These are phyloP conservation scores for Rhinophrynus dorsalis DNA, from an alignment of 2,797 vertebrate genomes.

Conservation along the genomic window DNA sequence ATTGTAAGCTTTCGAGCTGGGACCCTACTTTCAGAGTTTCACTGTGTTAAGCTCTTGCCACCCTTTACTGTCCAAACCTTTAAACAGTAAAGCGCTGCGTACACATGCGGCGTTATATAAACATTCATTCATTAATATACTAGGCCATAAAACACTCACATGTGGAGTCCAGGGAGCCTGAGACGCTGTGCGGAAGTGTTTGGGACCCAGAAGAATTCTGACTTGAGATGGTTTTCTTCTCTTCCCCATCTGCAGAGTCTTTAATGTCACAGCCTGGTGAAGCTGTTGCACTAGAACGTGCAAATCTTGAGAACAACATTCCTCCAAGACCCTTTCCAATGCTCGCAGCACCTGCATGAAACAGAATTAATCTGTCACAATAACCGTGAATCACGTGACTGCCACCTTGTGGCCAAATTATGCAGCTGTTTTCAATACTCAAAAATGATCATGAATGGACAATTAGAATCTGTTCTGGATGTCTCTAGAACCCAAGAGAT, in stretches of 20 bases:
- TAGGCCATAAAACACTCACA: conserved; percentile 66
- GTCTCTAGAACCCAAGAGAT: too few species aligned
- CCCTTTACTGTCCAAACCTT: too few species aligned
- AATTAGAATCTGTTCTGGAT: too few species aligned
- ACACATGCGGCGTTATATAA: too few species aligned
- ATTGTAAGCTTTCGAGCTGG: too few species aligned
- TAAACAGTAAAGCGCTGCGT: too few species aligned
- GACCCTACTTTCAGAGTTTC: too few species aligned
- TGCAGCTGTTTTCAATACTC: too few species aligned
- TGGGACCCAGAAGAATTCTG: conserved; percentile 53
- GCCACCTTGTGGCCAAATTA: conserved; percentile 3
- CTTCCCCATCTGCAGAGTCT: conserved; percentile 72
- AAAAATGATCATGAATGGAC: too few species aligned
- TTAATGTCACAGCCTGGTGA: conserved; percentile 73
- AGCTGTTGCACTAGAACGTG: conserved; percentile 79
- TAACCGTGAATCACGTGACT: neutral
- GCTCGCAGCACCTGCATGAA: conserved; percentile 84
- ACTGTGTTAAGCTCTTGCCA: too few species aligned
- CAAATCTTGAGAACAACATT: conserved; percentile 94
- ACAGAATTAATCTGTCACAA: neutral
- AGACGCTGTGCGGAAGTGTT: conserved; percentile 69
- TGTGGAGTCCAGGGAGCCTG: conserved; percentile 79
- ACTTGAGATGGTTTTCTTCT: conserved; percentile 69
- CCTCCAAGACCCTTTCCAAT: conserved; percentile 95
- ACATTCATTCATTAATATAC: too few species aligned